These are phyloP conservation scores for Acrobasis repandana DNA, from an alignment of 2,888 invertebrate genomes.

Conservation along the genomic window DNA sequence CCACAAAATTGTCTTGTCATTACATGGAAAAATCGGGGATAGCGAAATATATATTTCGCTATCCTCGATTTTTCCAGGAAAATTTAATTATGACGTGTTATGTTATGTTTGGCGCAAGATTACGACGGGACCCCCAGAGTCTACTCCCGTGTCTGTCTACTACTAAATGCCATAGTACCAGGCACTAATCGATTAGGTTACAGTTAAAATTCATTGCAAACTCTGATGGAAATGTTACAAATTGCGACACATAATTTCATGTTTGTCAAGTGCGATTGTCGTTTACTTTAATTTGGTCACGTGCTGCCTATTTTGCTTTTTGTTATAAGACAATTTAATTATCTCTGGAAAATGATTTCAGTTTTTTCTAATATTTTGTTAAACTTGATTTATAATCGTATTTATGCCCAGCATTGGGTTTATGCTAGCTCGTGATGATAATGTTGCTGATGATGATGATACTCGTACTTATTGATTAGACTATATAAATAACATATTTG, in stretches of 20 bases:
- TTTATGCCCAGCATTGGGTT: too few species aligned
- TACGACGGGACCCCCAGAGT: background rate
- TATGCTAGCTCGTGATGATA: too few species aligned
- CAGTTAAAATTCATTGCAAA: background rate
- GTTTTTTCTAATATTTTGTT: too few species aligned
- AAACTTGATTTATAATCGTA: too few species aligned
- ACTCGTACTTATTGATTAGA: too few species aligned
- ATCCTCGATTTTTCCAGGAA: too few species aligned
- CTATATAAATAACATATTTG: too few species aligned
- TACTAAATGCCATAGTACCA: background rate
- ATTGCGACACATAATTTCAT: background rate
- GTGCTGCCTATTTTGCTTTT: background rate
- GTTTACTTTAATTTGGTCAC: slow-evolving; percentile 1
- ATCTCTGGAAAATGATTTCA: too few species aligned
- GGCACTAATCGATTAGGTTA: slow-evolving; percentile 5
- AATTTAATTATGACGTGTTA: background rate
- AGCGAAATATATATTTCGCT: too few species aligned
- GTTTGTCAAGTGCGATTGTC: background rate
- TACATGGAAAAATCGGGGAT: background rate
- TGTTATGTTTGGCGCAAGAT: background rate
- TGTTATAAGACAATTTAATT: background rate
- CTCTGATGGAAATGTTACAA: slow-evolving; percentile 7
- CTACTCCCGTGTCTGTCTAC: background rate
- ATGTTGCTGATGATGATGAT: too few species aligned
- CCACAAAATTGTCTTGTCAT: background rate